Percentiles rank a stretch among this genome's conserved stretches.
These are phyloP conservation scores for Ictalurus punctatus DNA, from an alignment of 2,113 vertebrate species.

Conservation along the genomic window DNA sequence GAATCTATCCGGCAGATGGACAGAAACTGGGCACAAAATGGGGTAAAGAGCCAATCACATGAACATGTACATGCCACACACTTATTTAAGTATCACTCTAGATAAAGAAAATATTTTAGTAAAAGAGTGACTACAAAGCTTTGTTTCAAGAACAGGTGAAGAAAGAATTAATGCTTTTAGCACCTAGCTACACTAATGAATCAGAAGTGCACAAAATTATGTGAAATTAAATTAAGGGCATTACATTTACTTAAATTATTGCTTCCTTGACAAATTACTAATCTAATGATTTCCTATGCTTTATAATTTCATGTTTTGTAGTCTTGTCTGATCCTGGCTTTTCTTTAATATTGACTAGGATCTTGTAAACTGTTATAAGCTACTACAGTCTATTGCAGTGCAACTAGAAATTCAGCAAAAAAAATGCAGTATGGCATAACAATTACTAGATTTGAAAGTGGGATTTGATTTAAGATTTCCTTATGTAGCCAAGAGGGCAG, in stretches of 20 bases:
- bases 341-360: background rate
- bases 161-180: background rate
- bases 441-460: background rate
- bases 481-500: background rate
- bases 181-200: background rate
- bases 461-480: background rate
- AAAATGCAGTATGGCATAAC: background rate
- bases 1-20: conserved; percentile 66
- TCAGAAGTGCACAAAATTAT: background rate
- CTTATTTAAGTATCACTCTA: background rate
- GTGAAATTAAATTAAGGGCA: background rate
- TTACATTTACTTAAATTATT: background rate
- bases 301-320: background rate
- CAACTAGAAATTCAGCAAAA: conserved; percentile 17
- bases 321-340: background rate
- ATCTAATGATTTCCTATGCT: background rate
- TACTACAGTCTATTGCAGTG: background rate
- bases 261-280: background rate
- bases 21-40: conserved; percentile 62
- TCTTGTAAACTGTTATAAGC: background rate
- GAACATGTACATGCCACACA: background rate
- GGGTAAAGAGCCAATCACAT: conserved; percentile 54
- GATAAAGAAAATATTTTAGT: conserved; percentile 8
- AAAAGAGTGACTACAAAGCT: background rate
- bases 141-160: background rate